Evolutionary conservation across 1,140 invertebrate species (phyloP), one percentile per base, ranked within the genome.

Genomic region (Rhizoglyphus robini): DNA sequence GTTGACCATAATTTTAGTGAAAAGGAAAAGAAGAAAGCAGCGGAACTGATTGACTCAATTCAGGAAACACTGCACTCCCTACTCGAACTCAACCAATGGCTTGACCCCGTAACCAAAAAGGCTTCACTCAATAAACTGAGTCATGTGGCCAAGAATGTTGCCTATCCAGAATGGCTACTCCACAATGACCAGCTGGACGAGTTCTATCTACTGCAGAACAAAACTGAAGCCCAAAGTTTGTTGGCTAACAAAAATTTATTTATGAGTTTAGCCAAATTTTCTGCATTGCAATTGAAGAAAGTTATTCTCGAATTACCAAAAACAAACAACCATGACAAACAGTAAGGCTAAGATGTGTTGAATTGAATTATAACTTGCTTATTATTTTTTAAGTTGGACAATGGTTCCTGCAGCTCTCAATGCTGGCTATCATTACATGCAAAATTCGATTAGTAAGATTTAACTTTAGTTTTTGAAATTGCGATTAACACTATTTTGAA

Each of bases 81-180:
- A 13, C 18, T 41, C 8, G 36, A 41, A 41, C 36, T 11, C 18
- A 41, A 93, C 3, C 81, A 84, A 34, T 96, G 93, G 93, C 94
- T 96, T 88, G 91, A 96, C 71, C 75, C 80, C 1, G 83, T 87
- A 71, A 96, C 91, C 0, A 81, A 85, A 54, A 77, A 80, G 62
- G 80, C 84, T 13, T 91, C 91, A 0, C 15, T 66, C 4, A 1
- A 18, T 20, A 67, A 72, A 67, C 76, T 79, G 34, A 70, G 69
- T 29, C 74, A 77, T 30, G 75, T 77, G 62, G 68, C 68, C 23
- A 74, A 76, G 27, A 76, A 77, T 65, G 78, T 79, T 54, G 78
- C 78, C 4, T 79, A 89, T 69, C 75, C 77, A 30, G 71, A 75
- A 30, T 76, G 73, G 65, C 72, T 79, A 27, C 68, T 78, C 15